Percentiles rank a stretch among this genome's conserved stretches.
Conservation (phyloP, 2,113 vertebrate genomes). For the Mormoops blainvillei region DNA sequence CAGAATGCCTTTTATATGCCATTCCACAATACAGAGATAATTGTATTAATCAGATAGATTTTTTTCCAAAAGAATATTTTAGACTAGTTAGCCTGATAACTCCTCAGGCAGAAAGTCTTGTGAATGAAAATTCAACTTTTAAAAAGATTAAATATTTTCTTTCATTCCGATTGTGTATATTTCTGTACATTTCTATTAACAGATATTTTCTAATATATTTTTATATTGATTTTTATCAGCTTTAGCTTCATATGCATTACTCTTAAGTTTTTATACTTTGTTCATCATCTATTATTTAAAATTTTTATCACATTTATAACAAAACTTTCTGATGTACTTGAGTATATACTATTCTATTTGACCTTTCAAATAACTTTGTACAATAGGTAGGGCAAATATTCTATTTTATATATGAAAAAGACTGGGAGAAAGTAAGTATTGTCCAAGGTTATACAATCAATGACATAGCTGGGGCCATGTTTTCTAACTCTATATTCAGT, state of each 20-base stretch:
- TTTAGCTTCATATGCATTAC: slow-evolving; percentile 33
- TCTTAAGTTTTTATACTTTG: background rate
- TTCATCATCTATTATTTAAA: background rate
- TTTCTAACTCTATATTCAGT: background rate
- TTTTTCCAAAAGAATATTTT: slow-evolving; percentile 37
- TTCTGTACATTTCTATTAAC: background rate
- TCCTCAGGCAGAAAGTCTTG: background rate
- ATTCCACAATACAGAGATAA: background rate
- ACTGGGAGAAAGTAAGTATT: background rate
- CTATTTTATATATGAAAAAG: background rate
- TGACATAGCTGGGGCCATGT: background rate
- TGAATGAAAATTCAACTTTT: background rate
- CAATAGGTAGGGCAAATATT: background rate
- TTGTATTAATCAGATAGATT: background rate
- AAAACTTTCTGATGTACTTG: background rate
- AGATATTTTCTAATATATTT: background rate
- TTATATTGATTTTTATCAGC: slow-evolving; percentile 9
- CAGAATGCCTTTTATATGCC: slow-evolving; percentile 24
- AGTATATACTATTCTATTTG: background rate
- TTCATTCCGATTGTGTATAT: background rate
- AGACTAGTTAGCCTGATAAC: background rate
- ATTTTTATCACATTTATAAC: background rate
- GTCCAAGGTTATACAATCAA: background rate
- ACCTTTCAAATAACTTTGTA: background rate
- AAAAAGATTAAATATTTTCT: background rate